phyloP scores from a whole-genome alignment of 2,113 vertebrate genomes.

The Eurypyga helias region DNA sequence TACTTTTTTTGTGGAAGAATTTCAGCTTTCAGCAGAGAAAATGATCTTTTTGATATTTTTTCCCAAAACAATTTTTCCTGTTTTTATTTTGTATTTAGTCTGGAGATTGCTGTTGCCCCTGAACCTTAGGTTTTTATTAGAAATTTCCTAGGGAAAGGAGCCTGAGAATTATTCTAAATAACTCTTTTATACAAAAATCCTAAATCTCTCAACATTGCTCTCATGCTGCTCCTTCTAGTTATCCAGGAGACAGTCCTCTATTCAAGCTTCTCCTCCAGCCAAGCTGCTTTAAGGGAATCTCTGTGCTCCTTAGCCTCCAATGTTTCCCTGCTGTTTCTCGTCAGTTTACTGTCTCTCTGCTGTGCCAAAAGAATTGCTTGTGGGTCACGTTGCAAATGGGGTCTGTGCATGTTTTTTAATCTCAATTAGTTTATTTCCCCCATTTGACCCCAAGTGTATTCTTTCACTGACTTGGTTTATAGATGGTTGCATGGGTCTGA shows the following conservation, averaged over 20 bases:
- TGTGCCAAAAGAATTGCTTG: neutral
- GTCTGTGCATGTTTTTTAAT: neutral
- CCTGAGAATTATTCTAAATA: neutral
- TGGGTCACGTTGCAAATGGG: neutral
- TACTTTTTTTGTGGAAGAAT: neutral
- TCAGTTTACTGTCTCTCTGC: neutral
- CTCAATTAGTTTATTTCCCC: neutral
- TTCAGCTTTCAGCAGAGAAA: constrained; percentile 10
- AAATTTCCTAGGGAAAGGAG: neutral
- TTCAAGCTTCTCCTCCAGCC: neutral
- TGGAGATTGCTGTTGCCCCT: neutral
- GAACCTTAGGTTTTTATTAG: neutral
- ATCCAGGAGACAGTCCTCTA: neutral
- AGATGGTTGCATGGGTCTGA: neutral
- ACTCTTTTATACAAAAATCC: neutral
- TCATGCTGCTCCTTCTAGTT: neutral
- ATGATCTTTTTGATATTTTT: neutral
- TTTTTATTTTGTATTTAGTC: neutral
- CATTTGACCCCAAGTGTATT: neutral
- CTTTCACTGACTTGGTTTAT: neutral
- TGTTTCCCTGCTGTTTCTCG: neutral
- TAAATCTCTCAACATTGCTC: neutral
- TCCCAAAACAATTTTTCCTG: neutral
- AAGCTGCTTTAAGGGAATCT: neutral
- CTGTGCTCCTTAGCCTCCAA: neutral